Evolutionary conservation across 2,888 invertebrate species (phyloP).

Genomic region (Flexamia atlantica): DNA sequence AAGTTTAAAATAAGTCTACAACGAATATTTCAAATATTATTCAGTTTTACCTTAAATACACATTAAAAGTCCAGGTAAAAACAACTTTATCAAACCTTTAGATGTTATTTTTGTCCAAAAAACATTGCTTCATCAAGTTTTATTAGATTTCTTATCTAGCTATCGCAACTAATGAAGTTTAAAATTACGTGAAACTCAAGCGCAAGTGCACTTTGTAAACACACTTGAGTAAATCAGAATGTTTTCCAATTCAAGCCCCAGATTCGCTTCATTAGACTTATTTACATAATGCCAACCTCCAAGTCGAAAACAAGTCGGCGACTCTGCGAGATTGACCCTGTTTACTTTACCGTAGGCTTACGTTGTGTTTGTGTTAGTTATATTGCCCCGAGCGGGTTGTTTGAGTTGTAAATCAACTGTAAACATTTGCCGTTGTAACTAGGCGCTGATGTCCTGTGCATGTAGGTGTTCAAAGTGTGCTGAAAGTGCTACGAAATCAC

Average conservation of each 20-base stretch:
- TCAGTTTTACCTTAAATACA: too few species aligned
- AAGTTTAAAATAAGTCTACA: too few species aligned
- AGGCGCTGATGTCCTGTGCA: neutral
- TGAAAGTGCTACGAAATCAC: too few species aligned
- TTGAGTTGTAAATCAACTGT: neutral
- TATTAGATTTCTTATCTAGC: too few species aligned
- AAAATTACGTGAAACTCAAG: too few species aligned
- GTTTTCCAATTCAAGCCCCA: neutral
- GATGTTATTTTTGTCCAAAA: too few species aligned
- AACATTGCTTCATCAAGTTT: too few species aligned
- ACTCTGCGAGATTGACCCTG: neutral
- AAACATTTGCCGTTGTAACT: neutral
- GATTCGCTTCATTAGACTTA: neutral
- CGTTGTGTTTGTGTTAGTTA: constrained; percentile 12
- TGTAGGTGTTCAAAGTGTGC: neutral
- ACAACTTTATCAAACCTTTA: too few species aligned
- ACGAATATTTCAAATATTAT: too few species aligned
- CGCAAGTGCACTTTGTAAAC: neutral
- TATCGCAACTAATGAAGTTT: too few species aligned
- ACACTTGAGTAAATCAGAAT: neutral
- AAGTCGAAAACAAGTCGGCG: constrained; percentile 19
- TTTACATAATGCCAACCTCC: constrained; percentile 22
- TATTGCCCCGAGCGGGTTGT: constrained; percentile 11
- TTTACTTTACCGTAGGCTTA: constrained; percentile 3
- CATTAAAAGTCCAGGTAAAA: too few species aligned